phyloP scores from a whole-genome alignment of 2,888 invertebrate genomes.

The Priocnemis perturbator region DNA sequence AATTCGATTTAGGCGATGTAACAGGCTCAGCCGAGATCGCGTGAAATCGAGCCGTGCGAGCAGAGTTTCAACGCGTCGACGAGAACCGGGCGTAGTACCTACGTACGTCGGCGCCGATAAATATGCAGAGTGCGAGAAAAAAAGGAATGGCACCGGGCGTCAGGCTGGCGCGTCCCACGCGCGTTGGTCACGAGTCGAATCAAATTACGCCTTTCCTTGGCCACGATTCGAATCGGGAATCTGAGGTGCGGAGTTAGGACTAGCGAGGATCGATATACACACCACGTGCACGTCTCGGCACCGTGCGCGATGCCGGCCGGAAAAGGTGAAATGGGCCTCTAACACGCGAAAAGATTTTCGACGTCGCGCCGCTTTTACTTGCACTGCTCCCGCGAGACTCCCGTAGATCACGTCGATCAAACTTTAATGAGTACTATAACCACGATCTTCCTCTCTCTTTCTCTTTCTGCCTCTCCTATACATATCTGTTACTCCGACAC shows the following conservation, averaged over 20 bases:
- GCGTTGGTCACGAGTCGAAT: too few species aligned
- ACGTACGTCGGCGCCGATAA: too few species aligned
- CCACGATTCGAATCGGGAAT: slow-evolving; percentile 1
- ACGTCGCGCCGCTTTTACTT: slow-evolving; percentile 14
- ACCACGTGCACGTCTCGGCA: background rate
- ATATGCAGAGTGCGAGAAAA: too few species aligned
- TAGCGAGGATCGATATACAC: background rate
- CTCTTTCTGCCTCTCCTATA: background rate
- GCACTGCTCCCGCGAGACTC: slow-evolving; percentile 12
- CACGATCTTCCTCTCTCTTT: background rate
- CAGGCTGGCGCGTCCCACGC: too few species aligned
- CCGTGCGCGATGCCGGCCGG: slow-evolving; percentile 1
- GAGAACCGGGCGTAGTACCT: too few species aligned
- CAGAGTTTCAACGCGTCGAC: too few species aligned
- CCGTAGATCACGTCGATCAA: slow-evolving; percentile 41
- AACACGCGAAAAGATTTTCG: slow-evolving; percentile 45
- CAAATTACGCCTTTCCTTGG: too few species aligned
- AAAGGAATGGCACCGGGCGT: too few species aligned
- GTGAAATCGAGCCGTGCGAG: too few species aligned
- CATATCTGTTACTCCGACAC: too few species aligned
- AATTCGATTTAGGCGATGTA: too few species aligned
- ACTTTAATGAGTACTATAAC: slow-evolving; percentile 34
- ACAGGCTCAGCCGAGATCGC: too few species aligned
- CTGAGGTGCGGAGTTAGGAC: background rate
- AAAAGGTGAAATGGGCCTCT: slow-evolving; percentile 41